Evolutionary conservation across 1,140 invertebrate species (phyloP).

Genomic region (Neodiprion fabricii): DNA sequence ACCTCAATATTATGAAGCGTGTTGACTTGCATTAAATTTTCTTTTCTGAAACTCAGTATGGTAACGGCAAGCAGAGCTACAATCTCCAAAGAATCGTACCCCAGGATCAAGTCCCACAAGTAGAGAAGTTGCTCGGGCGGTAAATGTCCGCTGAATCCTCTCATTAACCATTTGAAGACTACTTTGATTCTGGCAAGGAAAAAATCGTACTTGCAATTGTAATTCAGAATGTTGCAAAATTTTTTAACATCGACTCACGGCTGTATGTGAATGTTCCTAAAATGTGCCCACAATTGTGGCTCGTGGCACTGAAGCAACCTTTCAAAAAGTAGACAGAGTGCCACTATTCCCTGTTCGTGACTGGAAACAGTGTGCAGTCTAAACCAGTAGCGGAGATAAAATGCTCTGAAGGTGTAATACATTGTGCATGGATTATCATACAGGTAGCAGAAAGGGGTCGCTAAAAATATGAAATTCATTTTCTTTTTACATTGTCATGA

Average conservation of each 20-base stretch:
- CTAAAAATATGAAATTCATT: slow-evolving; percentile 60
- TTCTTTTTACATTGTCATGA: not conserved
- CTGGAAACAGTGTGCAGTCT: slow-evolving; percentile 89
- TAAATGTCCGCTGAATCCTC: slow-evolving; percentile 92
- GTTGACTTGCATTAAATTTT: slow-evolving; percentile 89
- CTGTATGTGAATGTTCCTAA: slow-evolving; percentile 84
- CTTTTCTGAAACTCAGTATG: slow-evolving; percentile 90
- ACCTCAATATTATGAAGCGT: slow-evolving; percentile 85
- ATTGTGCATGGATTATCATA: slow-evolving; percentile 87
- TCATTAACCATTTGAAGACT: slow-evolving; percentile 95
- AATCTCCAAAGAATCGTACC: slow-evolving; percentile 90
- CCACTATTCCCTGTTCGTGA: slow-evolving; percentile 87
- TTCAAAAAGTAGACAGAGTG: slow-evolving; percentile 85
- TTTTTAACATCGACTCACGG: slow-evolving; percentile 74
- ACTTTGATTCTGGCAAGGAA: slow-evolving; percentile 74
- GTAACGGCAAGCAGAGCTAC: slow-evolving; percentile 85
- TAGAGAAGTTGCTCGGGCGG: slow-evolving; percentile 89
- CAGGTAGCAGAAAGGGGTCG: slow-evolving; percentile 92
- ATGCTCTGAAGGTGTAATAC: slow-evolving; percentile 89
- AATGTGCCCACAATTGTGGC: slow-evolving; percentile 89
- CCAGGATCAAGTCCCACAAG: slow-evolving; percentile 91
- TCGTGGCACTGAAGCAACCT: slow-evolving; percentile 90
- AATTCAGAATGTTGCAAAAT: slow-evolving; percentile 11
- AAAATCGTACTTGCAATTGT: slow-evolving; percentile 4
- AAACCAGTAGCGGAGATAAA: slow-evolving; percentile 93